Evolutionary conservation across 92 coral and sea anemone genomes (phyloP).

Genomic region (Metridium senile): DNA sequence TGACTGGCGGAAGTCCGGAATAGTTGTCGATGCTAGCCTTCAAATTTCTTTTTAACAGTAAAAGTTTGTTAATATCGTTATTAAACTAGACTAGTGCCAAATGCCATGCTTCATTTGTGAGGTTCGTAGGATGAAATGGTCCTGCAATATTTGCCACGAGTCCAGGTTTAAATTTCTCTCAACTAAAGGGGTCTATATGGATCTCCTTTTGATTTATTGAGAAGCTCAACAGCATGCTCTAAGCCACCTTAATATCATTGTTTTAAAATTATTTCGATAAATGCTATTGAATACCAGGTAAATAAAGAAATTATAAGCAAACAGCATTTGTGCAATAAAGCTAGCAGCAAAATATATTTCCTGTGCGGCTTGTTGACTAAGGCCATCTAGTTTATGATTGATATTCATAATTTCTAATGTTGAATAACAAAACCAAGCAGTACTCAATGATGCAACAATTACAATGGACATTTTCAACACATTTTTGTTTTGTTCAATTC

Average conservation of each 20-base stretch:
- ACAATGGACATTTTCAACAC: conserved; percentile 5
- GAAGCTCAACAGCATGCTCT: not conserved
- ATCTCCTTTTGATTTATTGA: too few species aligned
- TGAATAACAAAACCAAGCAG: not conserved
- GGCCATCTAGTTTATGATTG: not conserved
- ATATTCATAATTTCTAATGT: not conserved
- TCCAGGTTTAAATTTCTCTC: too few species aligned
- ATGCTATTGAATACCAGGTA: not conserved
- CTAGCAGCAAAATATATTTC: not conserved
- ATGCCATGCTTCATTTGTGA: too few species aligned
- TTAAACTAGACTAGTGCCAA: too few species aligned
- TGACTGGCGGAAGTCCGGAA: too few species aligned
- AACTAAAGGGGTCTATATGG: too few species aligned
- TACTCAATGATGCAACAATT: not conserved
- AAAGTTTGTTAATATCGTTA: too few species aligned
- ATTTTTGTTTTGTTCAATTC: not conserved
- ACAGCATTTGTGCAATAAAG: not conserved
- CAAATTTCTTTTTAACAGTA: too few species aligned
- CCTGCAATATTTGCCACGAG: too few species aligned
- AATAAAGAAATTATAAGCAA: not conserved
- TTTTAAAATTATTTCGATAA: not conserved
- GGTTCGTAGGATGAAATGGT: too few species aligned
- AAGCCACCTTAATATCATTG: not conserved
- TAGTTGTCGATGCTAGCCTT: too few species aligned
- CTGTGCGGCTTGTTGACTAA: not conserved